Percentiles rank a stretch among this genome's conserved stretches.
These are phyloP conservation scores for Trichonephila clavipes DNA, from an alignment of 1,140 invertebrate species.

Conservation along the genomic window DNA sequence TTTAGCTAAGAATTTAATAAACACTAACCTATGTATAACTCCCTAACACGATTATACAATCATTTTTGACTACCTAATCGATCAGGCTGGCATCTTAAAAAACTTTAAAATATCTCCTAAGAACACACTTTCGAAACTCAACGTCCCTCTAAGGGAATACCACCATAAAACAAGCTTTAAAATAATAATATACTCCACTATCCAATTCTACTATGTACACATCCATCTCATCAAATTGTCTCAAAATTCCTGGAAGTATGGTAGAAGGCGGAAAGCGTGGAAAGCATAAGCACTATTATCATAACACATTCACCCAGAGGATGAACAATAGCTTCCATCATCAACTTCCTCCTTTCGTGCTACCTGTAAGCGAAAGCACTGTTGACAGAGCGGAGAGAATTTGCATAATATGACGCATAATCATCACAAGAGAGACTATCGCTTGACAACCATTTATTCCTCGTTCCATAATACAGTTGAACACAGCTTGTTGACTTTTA, in stretches of 20 bases:
- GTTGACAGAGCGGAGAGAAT: constrained; percentile 1
- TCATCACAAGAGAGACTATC: constrained; percentile 19
- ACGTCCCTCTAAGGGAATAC: not conserved
- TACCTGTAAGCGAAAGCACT: constrained; percentile 15
- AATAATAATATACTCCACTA: not conserved
- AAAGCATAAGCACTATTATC: not conserved
- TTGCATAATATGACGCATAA: constrained; percentile 46
- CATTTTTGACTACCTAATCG: too few species aligned
- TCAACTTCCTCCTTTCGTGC: not conserved
- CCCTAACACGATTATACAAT: too few species aligned
- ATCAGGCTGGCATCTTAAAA: too few species aligned
- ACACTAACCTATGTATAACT: too few species aligned
- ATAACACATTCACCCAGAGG: not conserved
- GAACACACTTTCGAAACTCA: not conserved
- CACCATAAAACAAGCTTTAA: not conserved
- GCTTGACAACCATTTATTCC: not conserved
- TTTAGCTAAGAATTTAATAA: too few species aligned
- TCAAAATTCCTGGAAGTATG: too few species aligned
- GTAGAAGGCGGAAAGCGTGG: not conserved
- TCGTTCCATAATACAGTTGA: not conserved
- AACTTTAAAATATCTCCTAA: too few species aligned
- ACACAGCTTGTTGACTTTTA: constrained; percentile 18
- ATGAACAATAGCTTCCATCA: not conserved
- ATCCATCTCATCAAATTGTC: not conserved
- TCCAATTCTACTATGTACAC: not conserved